These are phyloP conservation scores for Ophthalmolycus amberensis DNA, from an alignment of 2,113 vertebrate species.

Conservation along the genomic window DNA sequence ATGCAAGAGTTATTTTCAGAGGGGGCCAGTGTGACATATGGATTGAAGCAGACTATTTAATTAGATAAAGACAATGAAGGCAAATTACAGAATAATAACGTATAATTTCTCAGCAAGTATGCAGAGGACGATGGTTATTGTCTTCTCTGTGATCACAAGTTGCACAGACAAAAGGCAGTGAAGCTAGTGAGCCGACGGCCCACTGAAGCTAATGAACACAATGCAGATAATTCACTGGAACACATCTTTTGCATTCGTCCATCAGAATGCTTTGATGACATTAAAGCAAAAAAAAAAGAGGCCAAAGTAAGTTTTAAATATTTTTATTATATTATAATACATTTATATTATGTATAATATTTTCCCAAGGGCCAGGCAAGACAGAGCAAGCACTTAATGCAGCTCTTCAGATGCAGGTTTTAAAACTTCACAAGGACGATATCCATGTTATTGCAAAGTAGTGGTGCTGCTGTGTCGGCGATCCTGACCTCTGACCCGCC, in stretches of 20 bases:
- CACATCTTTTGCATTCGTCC: background rate
- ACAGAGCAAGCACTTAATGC: background rate
- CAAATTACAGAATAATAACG: no score
- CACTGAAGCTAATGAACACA: background rate
- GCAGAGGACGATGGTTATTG: no score
- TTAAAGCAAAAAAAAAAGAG: background rate
- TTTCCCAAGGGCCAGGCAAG: background rate
- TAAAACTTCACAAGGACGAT: background rate
- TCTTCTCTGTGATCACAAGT: no score
- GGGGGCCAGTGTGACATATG: no score
- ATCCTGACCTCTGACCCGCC: background rate
- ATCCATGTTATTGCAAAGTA: background rate
- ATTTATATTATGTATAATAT: background rate
- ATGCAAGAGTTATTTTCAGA: no score
- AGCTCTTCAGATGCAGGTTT: background rate
- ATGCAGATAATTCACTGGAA: background rate
- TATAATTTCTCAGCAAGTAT: no score
- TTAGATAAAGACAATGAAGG: no score
- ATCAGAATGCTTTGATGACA: background rate
- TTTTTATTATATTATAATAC: no score
- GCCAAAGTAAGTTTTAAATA: background rate
- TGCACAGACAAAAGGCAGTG: no score
- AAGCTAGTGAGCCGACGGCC: no score
- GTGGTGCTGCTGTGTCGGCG: background rate
- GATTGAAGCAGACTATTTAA: no score